Evolutionary conservation across 2,113 vertebrate genomes (phyloP).

Genomic region (Caloenas nicobarica): DNA sequence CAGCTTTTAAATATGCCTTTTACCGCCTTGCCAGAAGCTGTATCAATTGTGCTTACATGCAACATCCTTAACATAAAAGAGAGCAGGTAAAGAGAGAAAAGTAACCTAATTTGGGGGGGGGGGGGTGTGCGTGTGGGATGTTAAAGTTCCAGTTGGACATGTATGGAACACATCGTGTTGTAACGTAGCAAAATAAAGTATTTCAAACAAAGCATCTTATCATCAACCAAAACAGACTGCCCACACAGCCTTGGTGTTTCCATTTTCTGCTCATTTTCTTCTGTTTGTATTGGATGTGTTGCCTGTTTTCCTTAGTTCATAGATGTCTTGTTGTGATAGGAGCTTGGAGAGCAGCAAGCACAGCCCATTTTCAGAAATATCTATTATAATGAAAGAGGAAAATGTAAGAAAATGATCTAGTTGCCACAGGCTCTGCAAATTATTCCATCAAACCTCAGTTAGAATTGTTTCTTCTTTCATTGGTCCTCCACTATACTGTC

Average conservation of each 20-base stretch:
- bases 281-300: background rate
- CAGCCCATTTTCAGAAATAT: background rate
- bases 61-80: background rate
- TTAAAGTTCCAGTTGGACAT: background rate
- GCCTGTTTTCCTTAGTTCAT: background rate
- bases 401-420: background rate
- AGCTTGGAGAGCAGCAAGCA: background rate
- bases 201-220: background rate
- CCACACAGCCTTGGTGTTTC: background rate
- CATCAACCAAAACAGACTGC: background rate
- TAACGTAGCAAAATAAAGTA: background rate
- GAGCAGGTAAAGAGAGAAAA: background rate
- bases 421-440: background rate
- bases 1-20: background rate
- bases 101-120: background rate
- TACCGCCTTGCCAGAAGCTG: background rate
- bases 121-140: background rate
- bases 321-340: background rate
- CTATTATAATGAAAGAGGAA: background rate
- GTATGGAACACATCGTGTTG: background rate
- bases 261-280: conserved; percentile 46
- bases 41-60: background rate
- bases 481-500: background rate
- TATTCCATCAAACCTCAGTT: background rate
- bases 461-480: background rate